Evolutionary conservation across 1,140 invertebrate species (phyloP).

Genomic region (Protaetia brevitarsis): DNA sequence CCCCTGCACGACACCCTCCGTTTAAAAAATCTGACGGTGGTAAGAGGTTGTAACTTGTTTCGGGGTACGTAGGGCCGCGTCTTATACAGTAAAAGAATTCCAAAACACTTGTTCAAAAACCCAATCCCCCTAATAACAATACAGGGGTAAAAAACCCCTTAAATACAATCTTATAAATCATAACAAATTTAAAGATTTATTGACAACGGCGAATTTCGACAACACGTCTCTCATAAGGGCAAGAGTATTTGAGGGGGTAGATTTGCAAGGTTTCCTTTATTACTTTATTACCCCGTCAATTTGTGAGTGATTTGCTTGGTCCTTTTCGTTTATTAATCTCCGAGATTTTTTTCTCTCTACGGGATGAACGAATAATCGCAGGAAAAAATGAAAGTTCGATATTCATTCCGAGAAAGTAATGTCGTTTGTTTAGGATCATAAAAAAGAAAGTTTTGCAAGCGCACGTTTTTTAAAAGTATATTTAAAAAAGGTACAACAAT

Average conservation of each 20-base stretch:
- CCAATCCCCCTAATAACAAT: slow-evolving; percentile 23
- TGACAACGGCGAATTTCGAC: slow-evolving; percentile 1
- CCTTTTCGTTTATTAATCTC: background rate
- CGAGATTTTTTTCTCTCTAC: background rate
- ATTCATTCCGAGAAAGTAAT: background rate
- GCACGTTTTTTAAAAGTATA: background rate
- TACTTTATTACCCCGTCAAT: background rate
- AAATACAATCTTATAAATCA: slow-evolving; percentile 29
- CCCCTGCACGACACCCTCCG: background rate
- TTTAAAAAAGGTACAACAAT: background rate
- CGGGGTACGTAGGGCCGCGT: background rate
- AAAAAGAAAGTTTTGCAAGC: background rate
- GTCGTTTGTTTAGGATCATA: background rate
- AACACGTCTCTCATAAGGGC: background rate
- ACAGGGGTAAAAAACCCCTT: slow-evolving; percentile 29
- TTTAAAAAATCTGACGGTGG: background rate
- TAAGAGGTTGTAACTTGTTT: background rate
- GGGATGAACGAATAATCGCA: background rate
- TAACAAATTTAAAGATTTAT: slow-evolving; percentile 29
- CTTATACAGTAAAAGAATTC: slow-evolving; percentile 28
- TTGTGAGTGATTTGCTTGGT: background rate
- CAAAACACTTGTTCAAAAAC: slow-evolving; percentile 32
- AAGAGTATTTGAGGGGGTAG: background rate
- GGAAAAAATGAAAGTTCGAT: background rate
- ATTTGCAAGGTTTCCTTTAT: slow-evolving; percentile 12